A percentile compares a stretch with the other conserved stretches of the same genome.
Conservation (phyloP, 2,113 vertebrate species). For the Chaetodon auriga region DNA sequence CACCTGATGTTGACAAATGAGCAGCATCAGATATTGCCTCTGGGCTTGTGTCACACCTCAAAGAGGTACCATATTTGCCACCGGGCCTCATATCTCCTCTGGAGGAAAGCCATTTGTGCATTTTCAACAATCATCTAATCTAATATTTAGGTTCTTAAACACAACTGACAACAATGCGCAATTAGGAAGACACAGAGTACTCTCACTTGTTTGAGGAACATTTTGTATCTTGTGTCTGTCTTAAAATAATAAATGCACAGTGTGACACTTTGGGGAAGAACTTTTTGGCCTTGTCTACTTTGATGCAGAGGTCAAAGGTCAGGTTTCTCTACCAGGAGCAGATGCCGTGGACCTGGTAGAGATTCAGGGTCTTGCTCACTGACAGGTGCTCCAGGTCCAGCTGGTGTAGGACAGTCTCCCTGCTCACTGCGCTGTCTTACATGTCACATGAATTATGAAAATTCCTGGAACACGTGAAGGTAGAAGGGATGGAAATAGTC, state of each 20-base stretch:
- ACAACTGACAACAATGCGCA: neutral
- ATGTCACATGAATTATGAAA: slow-evolving; percentile 50
- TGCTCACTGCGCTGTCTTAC: slow-evolving; percentile 1
- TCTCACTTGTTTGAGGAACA: neutral
- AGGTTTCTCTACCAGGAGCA: slow-evolving; percentile 8
- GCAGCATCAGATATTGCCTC: slow-evolving; percentile 37
- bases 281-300: slow-evolving; percentile 11
- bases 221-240: neutral
- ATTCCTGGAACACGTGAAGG: slow-evolving; percentile 12
- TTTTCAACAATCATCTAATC: slow-evolving; percentile 8
- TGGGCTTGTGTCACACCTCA: slow-evolving; percentile 35
- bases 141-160: neutral
- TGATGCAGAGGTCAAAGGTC: slow-evolving; percentile 42
- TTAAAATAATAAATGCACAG: neutral
- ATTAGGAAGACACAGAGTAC: neutral
- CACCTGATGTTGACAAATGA: slow-evolving; percentile 18
- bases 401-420: slow-evolving; percentile 6
- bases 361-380: slow-evolving; percentile 2
- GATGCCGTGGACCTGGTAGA: slow-evolving; percentile 2
- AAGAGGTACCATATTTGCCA: slow-evolving; percentile 28
- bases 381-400: slow-evolving; percentile 18
- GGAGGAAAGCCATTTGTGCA: slow-evolving; percentile 1
- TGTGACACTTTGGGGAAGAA: neutral
- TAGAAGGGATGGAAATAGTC: neutral
- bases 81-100: neutral